Base-by-base conservation (phyloP, 2,888 invertebrate genomes). In the Chymomyza procnemis region DNA sequence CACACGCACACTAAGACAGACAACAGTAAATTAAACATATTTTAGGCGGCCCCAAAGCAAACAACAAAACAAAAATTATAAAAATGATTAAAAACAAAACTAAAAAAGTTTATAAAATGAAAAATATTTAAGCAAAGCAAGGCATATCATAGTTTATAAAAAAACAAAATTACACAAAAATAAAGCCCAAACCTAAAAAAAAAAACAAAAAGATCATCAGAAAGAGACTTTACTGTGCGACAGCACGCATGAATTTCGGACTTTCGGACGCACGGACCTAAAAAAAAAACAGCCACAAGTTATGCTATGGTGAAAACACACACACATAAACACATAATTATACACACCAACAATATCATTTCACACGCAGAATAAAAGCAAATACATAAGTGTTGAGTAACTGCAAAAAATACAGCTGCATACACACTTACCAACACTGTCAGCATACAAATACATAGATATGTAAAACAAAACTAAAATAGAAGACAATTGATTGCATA, bases 141-240 rank as follows among this genome's bases (percentile, higher is more conserved):
- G 95, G 96, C 96, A 96, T 96, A 96, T 96, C 95, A 96, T 96
- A 96, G 95, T 94, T 82, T 95, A 95, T 96, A 95, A 95, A 85
- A 83, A 78, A 60, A 69, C n/a, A n/a, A 69, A 57, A 65, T 21
- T 26, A 54, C 59, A 61, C 57, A 66, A 21, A 66, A 56, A 57
- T 59, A 94, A 94, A 94, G 94, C 18, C 16, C 50, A 93, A 70
- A 69, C 71, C 69, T 61, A 64, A 66, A 71, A 58, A 74, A 66
- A 70, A 93, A 93, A 93, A 91, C 90, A 12, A 55, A 55, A 64
- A 67, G n/a, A n/a, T n/a, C n/a, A 62, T 54, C 63, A 68, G 67
- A 46, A 30, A 62, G 21, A 69, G 63, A 61, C 0, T 12, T 41
- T 34, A 34, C 34, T 34, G 1, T 34, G 34, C 9, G 34, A 34